Conservation (phyloP, 2,113 vertebrate genomes). For the Gavialis gangeticus region DNA sequence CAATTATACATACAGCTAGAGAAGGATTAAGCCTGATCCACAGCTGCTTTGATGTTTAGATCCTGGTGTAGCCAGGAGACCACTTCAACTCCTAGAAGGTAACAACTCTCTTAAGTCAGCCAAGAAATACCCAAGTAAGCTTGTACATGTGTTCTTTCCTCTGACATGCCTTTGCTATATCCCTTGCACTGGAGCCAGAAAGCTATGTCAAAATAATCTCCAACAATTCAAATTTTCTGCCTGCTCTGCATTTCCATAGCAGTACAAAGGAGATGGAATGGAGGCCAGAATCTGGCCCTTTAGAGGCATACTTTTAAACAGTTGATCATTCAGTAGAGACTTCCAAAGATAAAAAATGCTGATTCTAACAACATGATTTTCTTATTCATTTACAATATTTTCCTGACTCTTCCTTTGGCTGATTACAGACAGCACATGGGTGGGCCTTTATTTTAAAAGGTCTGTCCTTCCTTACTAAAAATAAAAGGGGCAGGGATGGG, state of each 20-base stretch:
- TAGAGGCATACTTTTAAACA: background rate
- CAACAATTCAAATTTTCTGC: background rate
- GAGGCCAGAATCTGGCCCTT: background rate
- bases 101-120: background rate
- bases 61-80: background rate
- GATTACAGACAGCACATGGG: conserved; percentile 4
- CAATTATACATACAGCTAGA: background rate
- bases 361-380: background rate
- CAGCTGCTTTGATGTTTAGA: background rate
- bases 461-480: background rate
- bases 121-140: rapidly evolving
- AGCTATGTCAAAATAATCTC: background rate
- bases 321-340: conserved; percentile 5
- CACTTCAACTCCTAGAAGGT: background rate
- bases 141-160: background rate
- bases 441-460: background rate
- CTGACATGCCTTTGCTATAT: background rate
- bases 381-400: conserved; percentile 12
- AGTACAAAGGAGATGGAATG: background rate
- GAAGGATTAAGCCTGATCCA: background rate
- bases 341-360: conserved; percentile 25
- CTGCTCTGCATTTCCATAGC: background rate
- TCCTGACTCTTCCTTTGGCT: conserved; percentile 56
- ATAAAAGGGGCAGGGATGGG: too few relatives aligned
- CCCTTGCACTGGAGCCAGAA: background rate